Percentiles rank a stretch among this genome's conserved stretches.
phyloP scores from a whole-genome alignment of 2,888 invertebrate genomes.

The Magallana nippona region DNA sequence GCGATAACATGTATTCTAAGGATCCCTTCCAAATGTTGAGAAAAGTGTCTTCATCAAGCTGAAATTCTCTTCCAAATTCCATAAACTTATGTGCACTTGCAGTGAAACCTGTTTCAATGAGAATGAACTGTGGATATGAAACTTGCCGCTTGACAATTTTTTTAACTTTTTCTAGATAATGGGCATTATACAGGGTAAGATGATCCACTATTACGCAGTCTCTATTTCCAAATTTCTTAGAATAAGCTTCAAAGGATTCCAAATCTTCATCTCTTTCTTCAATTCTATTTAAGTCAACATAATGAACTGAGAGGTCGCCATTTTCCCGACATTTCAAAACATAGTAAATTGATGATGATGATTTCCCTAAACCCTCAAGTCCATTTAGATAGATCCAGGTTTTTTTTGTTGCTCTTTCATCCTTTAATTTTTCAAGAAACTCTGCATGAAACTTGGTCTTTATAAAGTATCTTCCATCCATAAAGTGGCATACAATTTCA shows the following conservation, averaged over 20 bases:
- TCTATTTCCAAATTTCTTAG: neutral
- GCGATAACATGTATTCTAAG: neutral
- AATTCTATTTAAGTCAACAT: constrained; percentile 1
- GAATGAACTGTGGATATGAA: neutral
- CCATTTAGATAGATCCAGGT: neutral
- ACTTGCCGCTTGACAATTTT: neutral
- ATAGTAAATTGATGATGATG: constrained; percentile 36
- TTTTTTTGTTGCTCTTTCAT: neutral
- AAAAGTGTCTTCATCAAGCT: constrained; percentile 23
- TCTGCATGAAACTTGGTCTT: constrained; percentile 33
- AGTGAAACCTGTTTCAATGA: constrained; percentile 38
- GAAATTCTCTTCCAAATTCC: neutral
- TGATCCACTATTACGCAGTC: neutral
- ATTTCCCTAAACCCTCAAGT: constrained; percentile 24
- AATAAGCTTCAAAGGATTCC: constrained; percentile 16
- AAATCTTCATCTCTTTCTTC: constrained; percentile 8
- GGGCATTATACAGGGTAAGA: neutral
- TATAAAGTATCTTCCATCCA: constrained; percentile 33
- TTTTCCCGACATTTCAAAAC: constrained; percentile 23
- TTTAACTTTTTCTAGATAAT: neutral
- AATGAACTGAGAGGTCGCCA: neutral
- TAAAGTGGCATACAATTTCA: neutral
- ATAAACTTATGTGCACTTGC: constrained; percentile 1
- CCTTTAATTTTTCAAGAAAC: neutral
- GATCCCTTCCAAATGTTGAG: constrained; percentile 20